Evolutionary conservation across 53 echinoderm and acorn worm genomes (phyloP), one percentile per base, ranked within the genome.

Genomic region (Stichopus horrens): DNA sequence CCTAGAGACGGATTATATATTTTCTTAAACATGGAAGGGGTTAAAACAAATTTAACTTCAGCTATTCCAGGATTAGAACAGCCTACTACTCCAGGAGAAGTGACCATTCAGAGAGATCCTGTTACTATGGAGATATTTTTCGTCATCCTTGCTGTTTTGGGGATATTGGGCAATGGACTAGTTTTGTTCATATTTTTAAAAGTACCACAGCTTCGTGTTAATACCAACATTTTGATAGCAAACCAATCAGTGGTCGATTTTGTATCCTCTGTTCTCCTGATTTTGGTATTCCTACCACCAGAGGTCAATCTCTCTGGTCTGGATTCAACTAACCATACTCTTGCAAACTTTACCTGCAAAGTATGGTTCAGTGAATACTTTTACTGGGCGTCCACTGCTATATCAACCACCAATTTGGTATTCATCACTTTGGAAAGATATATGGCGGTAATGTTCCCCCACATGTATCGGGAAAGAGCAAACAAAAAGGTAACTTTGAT

Each of bases 371-470:
- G 85, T 21, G 65, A 85, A n/a, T 85, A 63, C 8, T 23, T 85
- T 18, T 85, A 58, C 51, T 85, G 85, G 85, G 85, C 67, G 11
- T 23, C 18, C 22, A 85, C 59, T 53, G 59, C 57, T 4, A 52
- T 85, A 67, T 85, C 85, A 13, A 85, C 67, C 22, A 59, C 59
- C 7, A 85, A 85, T 52, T n/a, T 85, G 20, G 65, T 85, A 23
- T 85, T 85, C 5, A 63, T 85, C 51, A 85, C 85, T 4, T 16
- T 85, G 85, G 85, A 85, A 59, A 63, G 85, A 14, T 85, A 68
- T 7, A 2, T 85, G 23, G 85, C 85, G 2, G 85, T 85, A 9
- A 7, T 66, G 4, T 65, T 63, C 1, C 85, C 85, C 5, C 51
- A 22, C 10, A 23, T 13, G 85, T 85, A 85, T 23, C 85, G 85